Base-by-base conservation (phyloP, 2,888 invertebrate species). In the Brachycybe producta region DNA sequence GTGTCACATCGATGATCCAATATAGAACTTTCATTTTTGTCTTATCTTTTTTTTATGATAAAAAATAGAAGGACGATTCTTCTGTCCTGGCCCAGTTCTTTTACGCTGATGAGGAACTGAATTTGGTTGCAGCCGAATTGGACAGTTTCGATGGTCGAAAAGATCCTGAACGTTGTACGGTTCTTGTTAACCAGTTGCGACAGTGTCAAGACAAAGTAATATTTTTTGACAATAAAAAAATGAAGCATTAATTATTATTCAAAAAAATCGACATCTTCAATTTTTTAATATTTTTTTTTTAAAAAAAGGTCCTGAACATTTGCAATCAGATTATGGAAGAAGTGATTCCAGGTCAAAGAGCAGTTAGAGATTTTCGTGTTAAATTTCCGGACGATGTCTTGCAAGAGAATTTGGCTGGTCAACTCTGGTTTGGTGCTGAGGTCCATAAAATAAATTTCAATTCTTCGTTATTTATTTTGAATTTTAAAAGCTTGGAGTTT, bases 341-440 rank as follows among this genome's bases (percentile, higher is more conserved):
- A 61, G 74, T 90, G 48, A 79, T 94, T 51, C 74, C 75, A 3
- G 82, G 82, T 56, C 84, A 88, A 66, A 75, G 92, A 49, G 90
- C 91, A 50, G 82, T 85, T 57, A 75, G 97, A 39, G 94, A 95
- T 61, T 98, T 95, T 70, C 77, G 97, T 42, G 92, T 91, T 52
- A 98, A 98, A 72, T 98, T 97, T 64, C 97, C 97, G 0, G 98
- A 98, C 66, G 97, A 98, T 67, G 92, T 98, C 11, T 76, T 97
- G 58, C 95, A 95, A 68, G 97, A 98, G 67, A 95, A 92, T 70
- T 73, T 98, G 54, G 92, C 95, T 34, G 97, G 97, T 0, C 97
- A 98, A 70, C 75, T 98, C 39, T 98, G 98, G 98, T 98, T 98
- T 70, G 97, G 97, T 17, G 97, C 97, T 52, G 98, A 98, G 80